These are phyloP conservation scores for Margaritifera margaritifera DNA, from an alignment of 2,888 invertebrate species.

Conservation along the genomic window DNA sequence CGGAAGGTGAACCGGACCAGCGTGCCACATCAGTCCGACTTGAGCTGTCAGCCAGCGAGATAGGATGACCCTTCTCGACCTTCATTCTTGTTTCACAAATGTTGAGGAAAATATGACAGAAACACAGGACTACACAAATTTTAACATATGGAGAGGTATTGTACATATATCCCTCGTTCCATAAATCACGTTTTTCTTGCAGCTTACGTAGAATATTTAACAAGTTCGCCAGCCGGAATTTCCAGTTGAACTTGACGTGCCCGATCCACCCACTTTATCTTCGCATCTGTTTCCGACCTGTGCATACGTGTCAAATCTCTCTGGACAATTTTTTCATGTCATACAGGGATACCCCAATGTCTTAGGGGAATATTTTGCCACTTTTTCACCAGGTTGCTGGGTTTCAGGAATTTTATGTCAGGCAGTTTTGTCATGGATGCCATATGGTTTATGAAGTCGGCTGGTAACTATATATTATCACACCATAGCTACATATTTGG, in stretches of 20 bases:
- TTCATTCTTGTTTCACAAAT: slow-evolving; percentile 57
- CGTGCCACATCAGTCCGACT: slow-evolving; percentile 31
- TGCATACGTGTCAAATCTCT: not conserved
- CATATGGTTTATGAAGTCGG: too few relatives aligned
- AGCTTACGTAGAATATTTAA: slow-evolving; percentile 1
- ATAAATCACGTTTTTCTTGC: slow-evolving; percentile 7
- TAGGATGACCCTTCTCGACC: slow-evolving; percentile 63
- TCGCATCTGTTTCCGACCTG: too few relatives aligned
- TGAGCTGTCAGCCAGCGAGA: slow-evolving; percentile 43
- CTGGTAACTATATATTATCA: too few relatives aligned
- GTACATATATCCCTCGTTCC: slow-evolving; percentile 8
- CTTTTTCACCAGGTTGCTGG: too few relatives aligned
- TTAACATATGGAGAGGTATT: slow-evolving; percentile 62
- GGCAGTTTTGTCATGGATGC: too few relatives aligned
- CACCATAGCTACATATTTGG: too few relatives aligned
- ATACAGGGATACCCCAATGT: too few relatives aligned
- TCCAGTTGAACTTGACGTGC: slow-evolving; percentile 2
- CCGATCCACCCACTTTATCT: slow-evolving; percentile 15
- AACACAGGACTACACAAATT: slow-evolving; percentile 53
- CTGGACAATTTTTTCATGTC: too few relatives aligned
- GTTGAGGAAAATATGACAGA: slow-evolving; percentile 55
- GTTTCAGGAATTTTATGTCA: too few relatives aligned
- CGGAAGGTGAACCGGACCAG: slow-evolving; percentile 21
- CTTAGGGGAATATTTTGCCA: too few relatives aligned
- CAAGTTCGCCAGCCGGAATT: too few relatives aligned